Base-by-base conservation (phyloP, 1,140 invertebrate species). In the Lepeophtheirus salmonis region DNA sequence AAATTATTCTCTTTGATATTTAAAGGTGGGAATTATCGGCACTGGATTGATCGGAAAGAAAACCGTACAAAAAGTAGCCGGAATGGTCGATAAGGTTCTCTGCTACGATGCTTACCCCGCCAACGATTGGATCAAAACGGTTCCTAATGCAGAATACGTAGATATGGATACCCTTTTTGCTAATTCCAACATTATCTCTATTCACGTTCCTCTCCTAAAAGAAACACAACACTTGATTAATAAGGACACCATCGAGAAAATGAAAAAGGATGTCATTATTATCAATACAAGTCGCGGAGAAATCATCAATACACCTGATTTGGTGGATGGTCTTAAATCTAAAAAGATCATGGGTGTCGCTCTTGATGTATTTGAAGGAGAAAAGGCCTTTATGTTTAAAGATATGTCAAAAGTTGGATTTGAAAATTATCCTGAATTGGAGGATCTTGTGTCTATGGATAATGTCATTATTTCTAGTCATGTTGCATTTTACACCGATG, bases 391-490 rank as follows among this genome's bases (percentile, higher is more conserved):
- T 50, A 61, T 61, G 14, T 61, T 61, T 48, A 54, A 59, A n/a
- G 59, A 61, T 24, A 61, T 56, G 50, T 24, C 20, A 6, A 53
- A 61, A 24, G 26, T 17, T 14, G 50, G 51, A 18, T 61, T 53
- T 23, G 14, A 61, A 14, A 20, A 61, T 24, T 24, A 54, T 24
- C 59, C 59, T 18, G 50, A 61, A 14, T 24, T 61, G 25, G 59
- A 17, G 14, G 49, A 61, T 13, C 51, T 61, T 20, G 50, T 20
- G 17, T 17, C 41, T 20, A 56, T 61, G 21, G 23, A 52, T 14
- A 54, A 61, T 55, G 50, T 52, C 50, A 61, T 61, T 23, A 54
- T 61, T 54, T 61, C 59, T 10, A 56, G 48, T 41, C 59, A 61
- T 25, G 25, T 61, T 53, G 59, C 59, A 2, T 61, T 61, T 50